Percentiles rank a stretch among this genome's conserved stretches.
Evolutionary conservation across 2,797 vertebrate genomes (phyloP).

Genomic region (Podarcis siculus): DNA sequence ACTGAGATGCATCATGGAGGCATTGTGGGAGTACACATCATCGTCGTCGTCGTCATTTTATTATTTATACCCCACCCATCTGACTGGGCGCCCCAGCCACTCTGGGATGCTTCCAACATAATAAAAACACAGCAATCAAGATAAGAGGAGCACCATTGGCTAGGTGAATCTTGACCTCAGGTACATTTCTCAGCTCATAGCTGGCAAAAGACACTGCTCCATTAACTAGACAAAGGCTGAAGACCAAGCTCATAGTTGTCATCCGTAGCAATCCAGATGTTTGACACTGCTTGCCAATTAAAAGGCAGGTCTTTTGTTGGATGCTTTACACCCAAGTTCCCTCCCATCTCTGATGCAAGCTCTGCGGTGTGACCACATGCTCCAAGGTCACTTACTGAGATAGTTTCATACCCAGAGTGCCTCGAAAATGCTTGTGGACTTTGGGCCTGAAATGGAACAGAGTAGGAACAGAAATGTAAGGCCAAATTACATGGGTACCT

Average conservation of each 20-base stretch:
- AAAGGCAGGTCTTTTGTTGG: not conserved
- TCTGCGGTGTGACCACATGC: not conserved
- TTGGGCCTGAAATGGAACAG: not conserved
- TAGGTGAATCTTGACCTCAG: not conserved
- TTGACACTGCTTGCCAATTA: not conserved
- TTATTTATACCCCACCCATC: too few species aligned
- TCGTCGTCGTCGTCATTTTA: too few species aligned
- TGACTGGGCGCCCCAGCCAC: too few species aligned
- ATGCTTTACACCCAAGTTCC: not conserved
- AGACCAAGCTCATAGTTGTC: not conserved
- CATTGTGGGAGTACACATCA: not conserved
- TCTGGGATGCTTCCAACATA: too few species aligned
- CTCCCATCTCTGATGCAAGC: not conserved
- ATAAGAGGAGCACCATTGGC: too few species aligned
- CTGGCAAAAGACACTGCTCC: not conserved
- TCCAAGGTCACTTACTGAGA: not conserved
- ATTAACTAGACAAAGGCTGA: not conserved
- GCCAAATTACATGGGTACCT: too few species aligned
- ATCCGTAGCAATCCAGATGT: not conserved
- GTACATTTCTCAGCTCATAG: not conserved
- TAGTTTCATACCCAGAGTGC: not conserved
- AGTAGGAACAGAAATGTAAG: too few species aligned
- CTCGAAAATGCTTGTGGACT: too few species aligned
- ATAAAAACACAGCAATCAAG: not conserved
- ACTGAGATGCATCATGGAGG: not conserved